Base-by-base conservation (phyloP, 2,888 invertebrate species). In the Cheilosia variabilis region DNA sequence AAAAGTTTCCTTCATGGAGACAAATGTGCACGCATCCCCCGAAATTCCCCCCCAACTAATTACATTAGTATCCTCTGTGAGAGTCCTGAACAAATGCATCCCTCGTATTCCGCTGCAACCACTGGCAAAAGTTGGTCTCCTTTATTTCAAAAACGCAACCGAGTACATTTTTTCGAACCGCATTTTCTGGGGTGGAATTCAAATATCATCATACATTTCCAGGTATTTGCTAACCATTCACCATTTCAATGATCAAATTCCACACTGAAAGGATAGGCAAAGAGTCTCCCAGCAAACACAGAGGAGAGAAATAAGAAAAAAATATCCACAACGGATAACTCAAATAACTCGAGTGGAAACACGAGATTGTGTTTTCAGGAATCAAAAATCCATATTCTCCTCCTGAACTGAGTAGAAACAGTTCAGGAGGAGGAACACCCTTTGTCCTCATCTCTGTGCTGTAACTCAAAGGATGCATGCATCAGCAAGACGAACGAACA, bases 311-410 rank as follows among this genome's bases (percentile, higher is more conserved):
- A 6, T 0, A 27, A 27, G 1, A 31, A 17, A 27, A 60, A 24
- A 69, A 62, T 27, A 6, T 27, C 66, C 71, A 68, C 4, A 37
- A 37, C 4, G 60, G 76, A 86, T 81, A 86, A 72, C 81, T 80
- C 65, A 80, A 80, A 84, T 84, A 84, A 75, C 75, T 86, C 81
- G 76, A 86, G 86, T 86, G 79, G 86, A 86, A 86, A 81, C 81
- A 86, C 72, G 86, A 86, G 86, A 86, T 86, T 81, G 86, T 81
- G 72, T 86, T 86, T 68, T 43, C 27, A 72, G 55, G 72, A 81
- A 86, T 77, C 76, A 72, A 81, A 86, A 77, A 72, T 77, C 71
- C 86, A 81, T 83, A 72, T 45, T 71, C 50, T 43, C 55, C 19
- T 31, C 2, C 50, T 15, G 13, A 22, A n/a, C 19, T 4, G 22